These are phyloP conservation scores for Drosophila neotestacea DNA, from an alignment of 2,888 invertebrate species.

Conservation along the genomic window DNA sequence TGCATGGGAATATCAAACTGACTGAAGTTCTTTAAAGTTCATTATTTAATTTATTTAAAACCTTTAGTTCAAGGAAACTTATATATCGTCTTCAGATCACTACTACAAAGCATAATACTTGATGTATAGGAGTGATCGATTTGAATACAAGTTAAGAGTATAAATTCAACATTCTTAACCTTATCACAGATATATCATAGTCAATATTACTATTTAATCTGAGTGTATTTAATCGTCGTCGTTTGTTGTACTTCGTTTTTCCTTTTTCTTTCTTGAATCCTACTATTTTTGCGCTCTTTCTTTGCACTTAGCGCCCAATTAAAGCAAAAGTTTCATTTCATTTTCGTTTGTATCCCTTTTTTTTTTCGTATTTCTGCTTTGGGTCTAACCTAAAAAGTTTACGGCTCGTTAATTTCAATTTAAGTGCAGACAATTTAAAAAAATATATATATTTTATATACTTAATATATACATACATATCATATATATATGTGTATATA, in stretches of 20 bases:
- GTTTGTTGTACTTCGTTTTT: not conserved
- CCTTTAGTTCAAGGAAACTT: too few species aligned
- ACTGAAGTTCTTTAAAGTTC: too few species aligned
- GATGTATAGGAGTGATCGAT: too few species aligned
- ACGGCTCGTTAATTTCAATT: conserved; percentile 83
- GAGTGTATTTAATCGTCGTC: conserved; percentile 10
- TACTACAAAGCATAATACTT: too few species aligned
- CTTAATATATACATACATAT: conserved; percentile 7
- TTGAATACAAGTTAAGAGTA: too few species aligned
- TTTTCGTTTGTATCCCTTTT: conserved; percentile 58
- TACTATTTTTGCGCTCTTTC: conserved; percentile 12
- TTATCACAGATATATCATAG: too few species aligned
- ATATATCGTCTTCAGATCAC: too few species aligned
- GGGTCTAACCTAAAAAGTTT: conserved; percentile 65
- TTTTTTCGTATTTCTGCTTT: conserved; percentile 13
- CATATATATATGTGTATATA: conserved; percentile 11
- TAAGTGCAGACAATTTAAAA: conserved; percentile 78
- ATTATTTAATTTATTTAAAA: too few species aligned
- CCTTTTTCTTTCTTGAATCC: not conserved
- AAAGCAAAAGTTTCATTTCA: conserved; percentile 70
- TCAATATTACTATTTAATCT: too few species aligned
- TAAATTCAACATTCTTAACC: too few species aligned
- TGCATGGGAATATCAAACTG: too few species aligned
- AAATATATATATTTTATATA: conserved; percentile 19
- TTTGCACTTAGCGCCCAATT: conserved; percentile 76